Evolutionary conservation across 2,888 invertebrate genomes (phyloP).

Genomic region (Opisthograptis luteolata): DNA sequence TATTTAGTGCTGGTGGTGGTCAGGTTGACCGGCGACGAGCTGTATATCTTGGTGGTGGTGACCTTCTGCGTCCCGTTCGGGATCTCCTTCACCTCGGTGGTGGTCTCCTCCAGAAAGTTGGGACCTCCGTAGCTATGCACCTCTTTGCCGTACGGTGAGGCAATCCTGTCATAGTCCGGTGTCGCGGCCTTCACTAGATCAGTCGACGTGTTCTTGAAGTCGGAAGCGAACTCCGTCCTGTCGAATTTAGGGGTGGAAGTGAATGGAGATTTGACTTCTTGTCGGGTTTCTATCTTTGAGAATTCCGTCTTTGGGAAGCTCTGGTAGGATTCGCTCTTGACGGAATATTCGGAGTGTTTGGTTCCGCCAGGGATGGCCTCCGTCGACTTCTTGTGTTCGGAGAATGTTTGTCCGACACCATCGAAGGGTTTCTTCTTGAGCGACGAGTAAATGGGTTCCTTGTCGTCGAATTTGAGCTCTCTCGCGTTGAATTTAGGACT

Average conservation of each 20-base stretch:
- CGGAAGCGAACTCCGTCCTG: slow-evolving; percentile 38
- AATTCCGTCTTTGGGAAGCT: slow-evolving; percentile 71
- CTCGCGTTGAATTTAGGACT: slow-evolving; percentile 81
- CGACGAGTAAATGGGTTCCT: slow-evolving; percentile 73
- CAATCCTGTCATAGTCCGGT: slow-evolving; percentile 71
- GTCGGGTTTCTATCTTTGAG: slow-evolving; percentile 61
- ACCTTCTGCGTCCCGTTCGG: slow-evolving; percentile 84
- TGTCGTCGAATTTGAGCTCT: slow-evolving; percentile 75
- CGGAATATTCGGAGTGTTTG: slow-evolving; percentile 69
- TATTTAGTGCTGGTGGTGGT: slow-evolving; percentile 79
- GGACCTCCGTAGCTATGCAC: slow-evolving; percentile 71
- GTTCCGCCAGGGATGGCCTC: slow-evolving; percentile 77
- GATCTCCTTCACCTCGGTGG: slow-evolving; percentile 80
- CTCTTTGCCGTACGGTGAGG: slow-evolving; percentile 75
- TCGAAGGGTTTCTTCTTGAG: slow-evolving; percentile 72
- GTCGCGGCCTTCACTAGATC: slow-evolving; percentile 72
- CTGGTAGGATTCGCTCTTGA: slow-evolving; percentile 74
- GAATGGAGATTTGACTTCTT: slow-evolving; percentile 72
- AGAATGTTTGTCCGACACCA: slow-evolving; percentile 71
- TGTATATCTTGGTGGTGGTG: slow-evolving; percentile 83
- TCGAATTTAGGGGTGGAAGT: slow-evolving; percentile 73
- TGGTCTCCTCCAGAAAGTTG: slow-evolving; percentile 77
- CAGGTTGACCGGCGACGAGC: slow-evolving; percentile 81
- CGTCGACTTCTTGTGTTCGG: slow-evolving; percentile 73
- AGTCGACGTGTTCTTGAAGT: slow-evolving; percentile 53